Evolutionary conservation across 2,113 vertebrate genomes (phyloP).

Genomic region (Cygnus atratus): DNA sequence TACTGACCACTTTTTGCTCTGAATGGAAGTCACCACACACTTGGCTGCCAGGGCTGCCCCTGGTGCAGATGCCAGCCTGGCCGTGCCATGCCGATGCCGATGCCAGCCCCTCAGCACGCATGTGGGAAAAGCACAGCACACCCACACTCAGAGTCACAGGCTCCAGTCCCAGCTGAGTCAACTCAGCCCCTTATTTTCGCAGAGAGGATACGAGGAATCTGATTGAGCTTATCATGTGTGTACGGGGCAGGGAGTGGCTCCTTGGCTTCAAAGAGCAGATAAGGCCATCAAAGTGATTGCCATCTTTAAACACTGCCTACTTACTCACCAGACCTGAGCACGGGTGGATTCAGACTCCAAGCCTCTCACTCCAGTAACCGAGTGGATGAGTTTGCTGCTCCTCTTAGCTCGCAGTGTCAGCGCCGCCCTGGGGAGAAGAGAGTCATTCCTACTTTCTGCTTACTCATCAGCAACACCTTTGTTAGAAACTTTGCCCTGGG

Average conservation of each 20-base stretch:
- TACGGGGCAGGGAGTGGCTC: neutral
- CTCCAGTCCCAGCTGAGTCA: constrained; percentile 13
- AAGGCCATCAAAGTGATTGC: constrained; percentile 24
- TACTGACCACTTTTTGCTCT: neutral
- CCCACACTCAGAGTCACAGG: neutral
- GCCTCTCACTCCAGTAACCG: neutral
- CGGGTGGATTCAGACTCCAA: neutral
- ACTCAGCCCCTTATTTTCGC: neutral
- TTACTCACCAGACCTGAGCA: neutral
- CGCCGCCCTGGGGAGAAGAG: neutral
- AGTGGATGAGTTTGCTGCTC: neutral
- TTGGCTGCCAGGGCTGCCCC: neutral
- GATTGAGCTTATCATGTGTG: neutral
- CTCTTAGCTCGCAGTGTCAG: neutral
- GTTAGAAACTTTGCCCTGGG: neutral
- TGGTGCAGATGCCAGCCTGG: neutral
- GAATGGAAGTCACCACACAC: neutral
- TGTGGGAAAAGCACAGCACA: constrained; percentile 24
- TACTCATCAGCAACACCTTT: neutral
- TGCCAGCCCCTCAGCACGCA: accelerated
- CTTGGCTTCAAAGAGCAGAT: constrained; percentile 54
- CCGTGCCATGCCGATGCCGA: neutral
- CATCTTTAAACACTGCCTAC: neutral
- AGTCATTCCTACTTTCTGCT: neutral
- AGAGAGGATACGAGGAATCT: neutral